Base-by-base conservation (phyloP, 2,888 invertebrate species). In the Alsophila aescularia region DNA sequence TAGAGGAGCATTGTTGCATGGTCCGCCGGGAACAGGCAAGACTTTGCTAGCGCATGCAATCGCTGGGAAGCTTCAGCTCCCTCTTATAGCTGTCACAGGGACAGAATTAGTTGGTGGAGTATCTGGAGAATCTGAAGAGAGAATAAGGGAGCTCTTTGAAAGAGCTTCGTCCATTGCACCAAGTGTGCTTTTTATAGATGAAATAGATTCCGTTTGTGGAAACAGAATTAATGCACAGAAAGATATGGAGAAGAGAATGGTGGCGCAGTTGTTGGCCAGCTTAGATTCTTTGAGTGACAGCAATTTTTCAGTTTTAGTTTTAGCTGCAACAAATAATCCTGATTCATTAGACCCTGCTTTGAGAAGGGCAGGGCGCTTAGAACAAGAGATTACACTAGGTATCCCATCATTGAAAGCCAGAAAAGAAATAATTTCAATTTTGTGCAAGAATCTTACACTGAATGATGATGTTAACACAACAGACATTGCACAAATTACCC, bases 241-340 rank as follows among this genome's bases (percentile, higher is more conserved):
- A 79, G 98, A 98, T 74, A 99, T 99, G 99, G 98, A 99, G 79
- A 94, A 96, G 60, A 92, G 99, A 58, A 97, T 99, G 84, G 98
- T 99, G 6, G 95, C 98, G 0, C 99, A 99, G 83, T 85, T 99
- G 50, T 89, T 98, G 29, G 94, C 96, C 10, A 97, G 97, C 71
- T 92, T 99, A 74, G 99, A 99, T 90, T 96, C 96, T 94, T 75
- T 92, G 66, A 76, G 79, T 83, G 71, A 92, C 73, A 81, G 82
- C 74, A 94, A 93, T 51, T 90, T 93, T 21, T 92, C 93, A 58
- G 94, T 98, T 1, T 82, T 99, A 56, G 95, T 99, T 12, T 94
- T 99, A 72, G 99, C 98, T n/a, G 98, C 99, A 0, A 99, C 99
- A 29, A 98, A 97, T 81, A 94, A 97, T 55, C 97, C 98, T 0